phyloP scores from a whole-genome alignment of 1,140 invertebrate genomes.

The Wiebesia pumilae region DNA sequence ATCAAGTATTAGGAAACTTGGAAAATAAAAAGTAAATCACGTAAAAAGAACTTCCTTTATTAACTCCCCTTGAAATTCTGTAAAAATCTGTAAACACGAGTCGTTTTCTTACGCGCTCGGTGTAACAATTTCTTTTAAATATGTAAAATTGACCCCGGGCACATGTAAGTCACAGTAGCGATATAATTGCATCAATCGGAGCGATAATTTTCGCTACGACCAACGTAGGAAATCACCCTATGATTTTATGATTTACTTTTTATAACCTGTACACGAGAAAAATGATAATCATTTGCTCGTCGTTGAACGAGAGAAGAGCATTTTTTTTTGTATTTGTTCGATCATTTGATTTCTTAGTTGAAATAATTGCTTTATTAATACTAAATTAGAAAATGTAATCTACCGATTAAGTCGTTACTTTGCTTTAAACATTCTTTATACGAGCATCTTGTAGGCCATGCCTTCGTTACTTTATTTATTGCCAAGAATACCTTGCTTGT shows the following conservation, averaged over 20 bases:
- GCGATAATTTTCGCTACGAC: neutral
- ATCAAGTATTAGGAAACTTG: no score
- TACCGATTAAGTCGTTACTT: neutral
- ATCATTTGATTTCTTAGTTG: neutral
- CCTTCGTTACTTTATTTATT: slow-evolving; percentile 4
- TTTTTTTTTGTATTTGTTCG: neutral
- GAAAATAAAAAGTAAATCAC: neutral
- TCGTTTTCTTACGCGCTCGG: neutral
- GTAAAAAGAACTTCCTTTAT: neutral
- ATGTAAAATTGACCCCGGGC: neutral
- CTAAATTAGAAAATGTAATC: neutral
- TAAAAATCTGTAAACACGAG: neutral
- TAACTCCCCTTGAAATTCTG: neutral
- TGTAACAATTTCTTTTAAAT: neutral
- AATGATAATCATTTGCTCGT: slow-evolving; percentile 9
- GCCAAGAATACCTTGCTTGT: neutral
- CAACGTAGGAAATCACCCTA: neutral
- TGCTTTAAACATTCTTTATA: neutral
- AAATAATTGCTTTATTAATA: neutral
- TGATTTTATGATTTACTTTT: neutral
- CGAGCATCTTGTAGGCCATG: neutral
- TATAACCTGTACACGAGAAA: neutral
- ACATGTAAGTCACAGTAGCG: neutral
- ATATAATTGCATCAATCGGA: neutral
- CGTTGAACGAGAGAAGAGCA: neutral